Evolutionary conservation across 2,113 vertebrate species (phyloP).

Genomic region (Callocephalon fimbriatum): DNA sequence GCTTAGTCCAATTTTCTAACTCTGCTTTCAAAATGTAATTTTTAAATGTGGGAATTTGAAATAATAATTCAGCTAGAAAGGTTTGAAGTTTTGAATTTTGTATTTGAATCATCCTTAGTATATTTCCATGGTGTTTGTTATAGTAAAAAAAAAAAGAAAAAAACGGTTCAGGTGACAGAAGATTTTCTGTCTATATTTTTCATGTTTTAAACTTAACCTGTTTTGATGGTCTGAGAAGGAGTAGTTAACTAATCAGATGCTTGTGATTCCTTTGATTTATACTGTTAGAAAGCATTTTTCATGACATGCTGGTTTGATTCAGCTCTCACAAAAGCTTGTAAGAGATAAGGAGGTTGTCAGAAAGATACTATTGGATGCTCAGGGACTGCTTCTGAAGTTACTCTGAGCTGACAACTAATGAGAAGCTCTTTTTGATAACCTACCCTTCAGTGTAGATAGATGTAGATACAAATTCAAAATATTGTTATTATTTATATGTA

Average conservation of each 20-base stretch:
- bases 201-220: constrained; percentile 46
- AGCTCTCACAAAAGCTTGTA: constrained; percentile 48
- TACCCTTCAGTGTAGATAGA: neutral
- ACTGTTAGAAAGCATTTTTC: constrained; percentile 50
- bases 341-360: constrained; percentile 65
- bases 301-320: constrained; percentile 65
- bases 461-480: neutral
- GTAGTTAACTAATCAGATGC: constrained; percentile 42
- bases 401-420: constrained; percentile 32
- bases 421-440: constrained; percentile 26
- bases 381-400: constrained; percentile 49
- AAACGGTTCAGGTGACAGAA: neutral
- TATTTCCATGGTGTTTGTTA: neutral
- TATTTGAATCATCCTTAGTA: neutral
- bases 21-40: neutral
- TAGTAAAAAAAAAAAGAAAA: neutral
- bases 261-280: constrained; percentile 67
- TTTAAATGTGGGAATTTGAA: neutral
- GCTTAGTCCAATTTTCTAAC: neutral
- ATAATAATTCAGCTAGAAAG: neutral
- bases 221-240: constrained; percentile 58
- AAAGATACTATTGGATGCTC: constrained; percentile 32
- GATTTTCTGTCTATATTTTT: constrained; percentile 34
- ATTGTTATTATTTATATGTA: neutral
- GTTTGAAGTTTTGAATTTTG: neutral